These are phyloP conservation scores for Cirrhinus molitorella DNA, from an alignment of 2,797 vertebrate genomes.

Conservation along the genomic window DNA sequence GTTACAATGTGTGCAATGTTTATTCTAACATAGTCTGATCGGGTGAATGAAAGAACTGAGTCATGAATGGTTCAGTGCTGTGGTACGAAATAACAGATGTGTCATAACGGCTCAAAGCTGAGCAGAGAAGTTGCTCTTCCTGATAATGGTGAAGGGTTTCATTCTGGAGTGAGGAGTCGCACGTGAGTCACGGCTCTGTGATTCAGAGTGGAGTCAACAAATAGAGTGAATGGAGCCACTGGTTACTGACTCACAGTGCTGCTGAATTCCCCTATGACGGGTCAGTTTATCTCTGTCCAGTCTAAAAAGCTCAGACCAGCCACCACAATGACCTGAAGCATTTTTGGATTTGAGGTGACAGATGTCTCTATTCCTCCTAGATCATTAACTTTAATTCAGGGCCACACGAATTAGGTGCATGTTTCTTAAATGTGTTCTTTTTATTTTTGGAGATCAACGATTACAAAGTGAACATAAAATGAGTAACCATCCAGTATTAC, in stretches of 20 bases:
- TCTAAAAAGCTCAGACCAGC: conserved; percentile 9
- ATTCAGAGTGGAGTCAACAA: conserved; percentile 65
- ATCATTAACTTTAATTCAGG: neutral
- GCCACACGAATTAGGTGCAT: neutral
- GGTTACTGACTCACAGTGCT: conserved; percentile 71
- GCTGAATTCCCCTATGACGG: conserved; percentile 62
- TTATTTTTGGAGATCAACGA: neutral
- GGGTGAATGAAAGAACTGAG: neutral
- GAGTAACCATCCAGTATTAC: neutral
- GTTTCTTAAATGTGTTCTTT: neutral
- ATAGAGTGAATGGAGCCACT: conserved; percentile 64
- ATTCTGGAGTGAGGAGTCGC: conserved; percentile 46
- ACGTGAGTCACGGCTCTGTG: conserved; percentile 57
- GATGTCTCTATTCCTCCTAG: neutral
- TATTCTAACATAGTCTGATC: neutral
- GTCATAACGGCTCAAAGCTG: conserved; percentile 7
- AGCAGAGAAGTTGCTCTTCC: neutral
- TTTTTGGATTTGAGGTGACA: neutral
- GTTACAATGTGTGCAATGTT: neutral
- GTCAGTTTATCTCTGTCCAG: conserved; percentile 55
- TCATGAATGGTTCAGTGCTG: neutral
- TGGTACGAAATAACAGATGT: neutral
- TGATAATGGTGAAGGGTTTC: neutral
- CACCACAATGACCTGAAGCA: neutral
- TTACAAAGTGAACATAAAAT: neutral